phyloP scores from a whole-genome alignment of 2,797 vertebrate genomes.

The Ficedula albicollis region DNA sequence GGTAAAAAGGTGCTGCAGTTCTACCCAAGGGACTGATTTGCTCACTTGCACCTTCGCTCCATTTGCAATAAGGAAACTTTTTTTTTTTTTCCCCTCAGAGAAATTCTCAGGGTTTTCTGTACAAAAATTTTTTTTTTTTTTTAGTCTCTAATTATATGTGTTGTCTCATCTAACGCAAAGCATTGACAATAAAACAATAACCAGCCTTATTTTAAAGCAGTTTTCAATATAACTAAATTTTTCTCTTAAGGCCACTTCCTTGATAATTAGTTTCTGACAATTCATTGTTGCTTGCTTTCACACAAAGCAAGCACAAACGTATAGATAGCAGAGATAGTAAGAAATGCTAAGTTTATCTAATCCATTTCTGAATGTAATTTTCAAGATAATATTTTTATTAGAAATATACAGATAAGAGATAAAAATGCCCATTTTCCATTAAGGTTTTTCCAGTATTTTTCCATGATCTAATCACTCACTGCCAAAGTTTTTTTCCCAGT shows the following conservation, averaged over 20 bases:
- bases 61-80: not conserved
- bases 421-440: not conserved
- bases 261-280: constrained; percentile 1
- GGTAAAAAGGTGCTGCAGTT: not conserved
- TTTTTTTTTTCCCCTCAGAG: not conserved
- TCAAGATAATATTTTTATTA: not conserved
- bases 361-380: not conserved
- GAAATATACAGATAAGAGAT: not conserved
- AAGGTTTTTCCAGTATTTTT: not conserved
- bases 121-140: not conserved
- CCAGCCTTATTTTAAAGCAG: not conserved
- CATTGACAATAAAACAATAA: not conserved
- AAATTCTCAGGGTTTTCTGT: not conserved
- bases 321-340: not conserved
- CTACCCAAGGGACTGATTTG: not conserved
- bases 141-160: not conserved
- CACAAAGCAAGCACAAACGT: not conserved
- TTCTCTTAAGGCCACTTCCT: not conserved
- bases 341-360: not conserved
- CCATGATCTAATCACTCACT: not conserved
- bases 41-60: not conserved
- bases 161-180: not conserved
- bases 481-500: not conserved
- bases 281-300: not conserved
- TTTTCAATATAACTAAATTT: not conserved